Evolutionary conservation across 2,888 invertebrate species (phyloP).

Genomic region (Salpingus planirostris): DNA sequence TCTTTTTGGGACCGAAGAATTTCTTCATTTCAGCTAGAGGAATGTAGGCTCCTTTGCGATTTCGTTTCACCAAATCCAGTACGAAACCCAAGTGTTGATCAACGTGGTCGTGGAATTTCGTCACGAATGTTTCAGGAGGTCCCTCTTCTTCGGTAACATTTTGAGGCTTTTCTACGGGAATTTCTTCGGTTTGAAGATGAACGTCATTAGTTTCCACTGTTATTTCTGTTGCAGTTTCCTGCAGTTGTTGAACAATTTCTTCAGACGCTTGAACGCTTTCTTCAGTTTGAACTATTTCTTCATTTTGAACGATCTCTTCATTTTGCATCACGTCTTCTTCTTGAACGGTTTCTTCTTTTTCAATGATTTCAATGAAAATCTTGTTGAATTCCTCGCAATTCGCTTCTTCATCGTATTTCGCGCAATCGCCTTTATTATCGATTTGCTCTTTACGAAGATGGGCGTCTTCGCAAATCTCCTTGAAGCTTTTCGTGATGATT

Average conservation of each 20-base stretch:
- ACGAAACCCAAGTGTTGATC: too few species aligned
- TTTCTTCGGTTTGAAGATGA: slow-evolving; percentile 10
- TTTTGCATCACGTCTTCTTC: background rate
- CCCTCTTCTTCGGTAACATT: too few species aligned
- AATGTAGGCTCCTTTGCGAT: slow-evolving; percentile 27
- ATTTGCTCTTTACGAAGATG: too few species aligned
- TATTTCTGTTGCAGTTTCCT: background rate
- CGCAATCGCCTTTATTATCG: slow-evolving; percentile 36
- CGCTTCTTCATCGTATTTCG: slow-evolving; percentile 6
- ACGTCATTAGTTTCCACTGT: background rate
- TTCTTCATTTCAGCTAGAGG: slow-evolving; percentile 28
- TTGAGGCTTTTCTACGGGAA: slow-evolving; percentile 3
- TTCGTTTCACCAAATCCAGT: background rate
- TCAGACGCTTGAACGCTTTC: background rate
- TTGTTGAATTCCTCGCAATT: slow-evolving; percentile 26
- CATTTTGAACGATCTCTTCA: slow-evolving; percentile 1
- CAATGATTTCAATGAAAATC: slow-evolving; percentile 44
- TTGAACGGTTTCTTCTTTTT: slow-evolving; percentile 19
- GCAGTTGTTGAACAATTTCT: background rate
- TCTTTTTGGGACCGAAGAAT: slow-evolving; percentile 33
- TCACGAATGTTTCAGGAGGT: too few species aligned
- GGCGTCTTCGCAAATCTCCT: slow-evolving; percentile 43
- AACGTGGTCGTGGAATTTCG: background rate
- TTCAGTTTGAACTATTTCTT: background rate
- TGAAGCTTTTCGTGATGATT: slow-evolving; percentile 39